Evolutionary conservation across 2,888 invertebrate genomes (phyloP), one percentile per base, ranked within the genome.

Genomic region (Kuschelorhynchus macadamiae): DNA sequence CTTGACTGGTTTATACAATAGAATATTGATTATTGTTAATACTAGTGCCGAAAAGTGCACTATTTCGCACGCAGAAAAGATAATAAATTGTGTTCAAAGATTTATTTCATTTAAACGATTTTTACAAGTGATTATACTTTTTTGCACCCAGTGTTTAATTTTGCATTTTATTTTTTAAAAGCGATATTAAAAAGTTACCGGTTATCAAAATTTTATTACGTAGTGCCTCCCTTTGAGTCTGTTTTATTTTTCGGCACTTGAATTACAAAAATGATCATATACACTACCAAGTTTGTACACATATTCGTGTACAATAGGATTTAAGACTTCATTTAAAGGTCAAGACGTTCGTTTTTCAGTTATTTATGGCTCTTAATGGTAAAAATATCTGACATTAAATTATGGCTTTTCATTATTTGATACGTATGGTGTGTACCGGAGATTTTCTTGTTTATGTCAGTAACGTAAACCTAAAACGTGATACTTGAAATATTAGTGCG

Each of bases 201-300:
- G n/a, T n/a, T n/a, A n/a, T n/a, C n/a, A n/a, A n/a, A n/a, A n/a
- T 5, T 5, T 25, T 25, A 25, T 25, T 25, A 25, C 25, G 3
- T 7, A 25, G 25, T 25, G 7, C 25, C 25, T 3, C 25, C 7
- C 25, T 25, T 5, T 25, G 7, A 25, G 25, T 25, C 25, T 25
- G 25, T 25, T 25, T 25, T 25, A 3, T 36, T 50, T 50, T 50
- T 39, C 52, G 52, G 39, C 52, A 52, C 52, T 52, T 36, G 52
- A 39, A 52, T 39, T 52, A 39, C 17, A 39, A 36, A 36, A 52
- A 52, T 39, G 36, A 52, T 52, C 39, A 21, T 39, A 39, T 17
- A 39, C 39, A 52, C 52, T 52, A n/a, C 55, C 55, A 55, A 55
- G 42, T 55, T 14, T 42, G 55, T 55, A 55, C 55, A 42, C 55